These are phyloP conservation scores for Trididemnum clinides DNA, from an alignment of 23 tunicate species.

Conservation along the genomic window DNA sequence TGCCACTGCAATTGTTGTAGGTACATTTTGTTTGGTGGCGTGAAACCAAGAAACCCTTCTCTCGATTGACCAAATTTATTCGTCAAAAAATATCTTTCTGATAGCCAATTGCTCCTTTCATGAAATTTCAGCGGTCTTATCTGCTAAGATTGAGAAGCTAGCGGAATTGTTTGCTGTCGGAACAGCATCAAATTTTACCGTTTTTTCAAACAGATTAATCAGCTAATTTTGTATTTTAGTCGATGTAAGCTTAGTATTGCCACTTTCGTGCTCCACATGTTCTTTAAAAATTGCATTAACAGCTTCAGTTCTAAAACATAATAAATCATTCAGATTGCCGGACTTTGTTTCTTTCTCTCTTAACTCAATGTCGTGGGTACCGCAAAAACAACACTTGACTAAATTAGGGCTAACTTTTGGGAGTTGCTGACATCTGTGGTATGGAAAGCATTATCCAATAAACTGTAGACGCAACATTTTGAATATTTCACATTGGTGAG, in stretches of 20 bases:
- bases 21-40: not conserved
- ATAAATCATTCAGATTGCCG: conserved; percentile 14
- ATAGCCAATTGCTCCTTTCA: not conserved
- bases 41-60: not conserved
- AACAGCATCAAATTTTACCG: not conserved
- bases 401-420: not conserved
- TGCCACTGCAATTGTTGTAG: conserved; percentile 2
- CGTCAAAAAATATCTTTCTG: not conserved
- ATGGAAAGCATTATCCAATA: conserved; percentile 16
- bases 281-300: conserved; percentile 3
- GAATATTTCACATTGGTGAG: not conserved
- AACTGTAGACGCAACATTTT: not conserved
- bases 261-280: conserved; percentile 1
- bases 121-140: conserved; percentile 7
- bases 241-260: conserved; percentile 12
- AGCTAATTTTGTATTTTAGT: not conserved
- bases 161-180: conserved; percentile 1
- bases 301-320: conserved; percentile 12
- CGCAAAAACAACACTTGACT: not conserved
- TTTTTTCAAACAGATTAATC: not conserved
- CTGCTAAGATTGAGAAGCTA: conserved; percentile 16
- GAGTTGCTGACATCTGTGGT: not conserved
- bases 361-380: conserved; percentile 6
- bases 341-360: not conserved
- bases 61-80: not conserved